A percentile compares a stretch with the other conserved stretches of the same genome.
These are phyloP conservation scores for Rhagonycha lutea DNA, from an alignment of 2,888 invertebrate genomes.

Conservation along the genomic window DNA sequence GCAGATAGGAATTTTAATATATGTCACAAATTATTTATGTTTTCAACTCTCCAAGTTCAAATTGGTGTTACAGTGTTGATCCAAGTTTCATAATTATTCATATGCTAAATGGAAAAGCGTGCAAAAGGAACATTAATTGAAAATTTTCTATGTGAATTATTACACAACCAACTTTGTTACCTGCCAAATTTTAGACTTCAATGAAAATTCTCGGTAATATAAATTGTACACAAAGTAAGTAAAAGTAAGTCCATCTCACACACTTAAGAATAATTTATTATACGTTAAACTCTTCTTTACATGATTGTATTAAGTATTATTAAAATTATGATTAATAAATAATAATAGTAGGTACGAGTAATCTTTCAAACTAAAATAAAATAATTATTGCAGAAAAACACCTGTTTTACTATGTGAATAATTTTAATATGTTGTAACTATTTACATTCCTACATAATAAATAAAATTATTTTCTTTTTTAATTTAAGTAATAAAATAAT, in stretches of 20 bases:
- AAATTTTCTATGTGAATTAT: not conserved
- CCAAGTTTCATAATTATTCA: constrained; percentile 7
- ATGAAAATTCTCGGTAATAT: not conserved
- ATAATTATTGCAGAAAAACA: not conserved
- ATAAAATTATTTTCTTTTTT: not conserved
- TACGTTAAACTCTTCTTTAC: not conserved
- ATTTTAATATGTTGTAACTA: not conserved
- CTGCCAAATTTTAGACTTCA: not conserved
- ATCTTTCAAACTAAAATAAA: not conserved
- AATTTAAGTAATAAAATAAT: not conserved
- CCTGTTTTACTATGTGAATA: not conserved
- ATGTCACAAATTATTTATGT: constrained; percentile 52
- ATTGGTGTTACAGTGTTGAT: constrained; percentile 14
- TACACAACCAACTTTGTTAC: not conserved
- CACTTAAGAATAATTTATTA: not conserved
- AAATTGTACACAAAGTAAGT: not conserved
- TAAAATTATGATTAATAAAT: not conserved
- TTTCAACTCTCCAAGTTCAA: constrained; percentile 6
- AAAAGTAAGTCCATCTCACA: not conserved
- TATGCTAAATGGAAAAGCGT: not conserved
- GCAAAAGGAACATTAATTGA: not conserved
- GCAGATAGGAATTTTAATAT: constrained; percentile 51
- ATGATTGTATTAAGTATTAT: not conserved
- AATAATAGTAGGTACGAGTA: too few species aligned
- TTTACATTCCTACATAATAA: not conserved